Conservation (phyloP, 2,888 invertebrate genomes). For the Eustalomyia histrio region DNA sequence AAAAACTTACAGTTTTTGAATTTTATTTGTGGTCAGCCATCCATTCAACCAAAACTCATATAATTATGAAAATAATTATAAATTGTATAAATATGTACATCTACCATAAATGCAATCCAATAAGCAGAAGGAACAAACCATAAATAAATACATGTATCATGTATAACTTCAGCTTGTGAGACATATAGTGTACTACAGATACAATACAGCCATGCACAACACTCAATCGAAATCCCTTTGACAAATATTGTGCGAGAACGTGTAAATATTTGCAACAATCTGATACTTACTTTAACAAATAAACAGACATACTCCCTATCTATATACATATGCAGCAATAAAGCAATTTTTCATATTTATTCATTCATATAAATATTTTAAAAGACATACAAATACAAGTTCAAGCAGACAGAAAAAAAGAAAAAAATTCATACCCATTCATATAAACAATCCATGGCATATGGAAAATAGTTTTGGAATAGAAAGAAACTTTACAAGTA, state of each 20-base stretch:
- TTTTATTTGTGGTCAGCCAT: constrained; percentile 45
- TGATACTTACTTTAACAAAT: constrained; percentile 39
- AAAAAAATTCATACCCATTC: neutral
- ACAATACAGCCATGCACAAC: neutral
- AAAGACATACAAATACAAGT: constrained; percentile 14
- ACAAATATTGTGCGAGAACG: constrained; percentile 50
- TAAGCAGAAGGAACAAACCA: neutral
- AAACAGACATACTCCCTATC: neutral
- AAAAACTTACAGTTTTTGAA: constrained; percentile 11
- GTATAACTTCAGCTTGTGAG: constrained; percentile 2
- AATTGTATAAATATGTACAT: neutral
- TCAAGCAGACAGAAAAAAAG: neutral
- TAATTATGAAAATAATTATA: constrained; percentile 21
- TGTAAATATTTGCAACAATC: constrained; percentile 59
- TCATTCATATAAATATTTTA: constrained; percentile 23
- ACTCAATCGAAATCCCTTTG: constrained; percentile 45
- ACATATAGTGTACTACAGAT: neutral
- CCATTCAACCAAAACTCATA: constrained; percentile 51
- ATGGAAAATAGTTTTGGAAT: neutral
- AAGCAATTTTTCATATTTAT: constrained; percentile 49
- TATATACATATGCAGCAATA: constrained; percentile 7
- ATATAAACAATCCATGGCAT: constrained; percentile 7
- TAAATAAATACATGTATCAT: neutral
- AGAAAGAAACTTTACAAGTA: neutral
- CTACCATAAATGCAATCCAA: neutral